A percentile compares a stretch with the other conserved stretches of the same genome.
Conservation (phyloP, 2,888 invertebrate species). For the Scotopteryx bipunctaria region DNA sequence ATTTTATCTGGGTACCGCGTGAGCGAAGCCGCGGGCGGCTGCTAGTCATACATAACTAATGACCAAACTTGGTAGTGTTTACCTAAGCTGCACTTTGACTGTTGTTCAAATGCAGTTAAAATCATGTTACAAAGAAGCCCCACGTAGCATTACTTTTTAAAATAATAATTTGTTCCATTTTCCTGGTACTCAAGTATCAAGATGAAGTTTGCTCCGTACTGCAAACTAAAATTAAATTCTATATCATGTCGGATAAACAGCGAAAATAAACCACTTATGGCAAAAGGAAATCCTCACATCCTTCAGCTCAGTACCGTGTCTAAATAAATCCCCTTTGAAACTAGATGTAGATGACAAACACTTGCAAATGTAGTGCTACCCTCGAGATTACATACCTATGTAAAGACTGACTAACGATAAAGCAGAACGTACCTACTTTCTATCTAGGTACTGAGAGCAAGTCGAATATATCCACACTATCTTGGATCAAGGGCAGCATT, state of each 20-base stretch:
- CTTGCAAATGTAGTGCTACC: conserved; percentile 35
- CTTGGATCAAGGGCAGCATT: neutral
- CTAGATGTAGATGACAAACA: conserved; percentile 53
- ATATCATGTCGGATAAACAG: conserved; percentile 9
- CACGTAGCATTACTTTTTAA: neutral
- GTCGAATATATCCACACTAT: neutral
- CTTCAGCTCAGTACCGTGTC: conserved; percentile 23
- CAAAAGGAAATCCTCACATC: conserved; percentile 11
- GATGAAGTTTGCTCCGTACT: conserved; percentile 12
- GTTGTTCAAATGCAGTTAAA: no score
- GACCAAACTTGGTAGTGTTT: no score
- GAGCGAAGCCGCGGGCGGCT: no score
- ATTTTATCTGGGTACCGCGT: no score
- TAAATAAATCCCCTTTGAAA: conserved; percentile 55
- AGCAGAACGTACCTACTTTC: neutral
- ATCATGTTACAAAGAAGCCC: neutral
- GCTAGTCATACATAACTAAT: no score
- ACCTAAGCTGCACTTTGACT: no score
- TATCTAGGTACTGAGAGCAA: neutral
- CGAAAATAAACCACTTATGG: conserved; percentile 11
- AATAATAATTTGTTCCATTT: conserved; percentile 6
- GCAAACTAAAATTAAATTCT: conserved; percentile 14
- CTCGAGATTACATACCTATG: conserved; percentile 29
- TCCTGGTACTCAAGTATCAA: neutral
- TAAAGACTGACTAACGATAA: conserved; percentile 12